Evolutionary conservation across 2,888 invertebrate genomes (phyloP).

Genomic region (Drosophila villosipedis): DNA sequence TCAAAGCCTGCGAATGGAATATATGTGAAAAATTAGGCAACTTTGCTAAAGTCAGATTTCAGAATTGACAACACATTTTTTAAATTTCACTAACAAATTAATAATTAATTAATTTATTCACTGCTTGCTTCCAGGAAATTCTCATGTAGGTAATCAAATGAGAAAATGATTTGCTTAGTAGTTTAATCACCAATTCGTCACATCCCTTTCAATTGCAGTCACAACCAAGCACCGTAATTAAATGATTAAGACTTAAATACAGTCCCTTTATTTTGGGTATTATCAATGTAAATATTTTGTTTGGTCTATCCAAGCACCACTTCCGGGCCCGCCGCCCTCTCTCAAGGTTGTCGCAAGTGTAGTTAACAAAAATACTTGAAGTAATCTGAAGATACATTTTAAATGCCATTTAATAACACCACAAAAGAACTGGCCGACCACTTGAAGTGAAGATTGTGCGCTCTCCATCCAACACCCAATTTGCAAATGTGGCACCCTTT

Average conservation of each 20-base stretch:
- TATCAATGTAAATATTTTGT: constrained; percentile 17
- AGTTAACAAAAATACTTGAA: constrained; percentile 50
- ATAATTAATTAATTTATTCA: background rate
- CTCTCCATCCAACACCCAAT: constrained; percentile 6
- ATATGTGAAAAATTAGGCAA: background rate
- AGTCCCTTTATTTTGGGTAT: constrained; percentile 6
- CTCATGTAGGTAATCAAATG: background rate
- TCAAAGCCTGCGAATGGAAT: constrained; percentile 87
- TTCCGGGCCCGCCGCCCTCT: background rate
- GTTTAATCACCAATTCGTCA: background rate
- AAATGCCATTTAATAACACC: constrained; percentile 75
- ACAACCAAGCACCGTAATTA: constrained; percentile 20
- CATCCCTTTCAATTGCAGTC: constrained; percentile 1
- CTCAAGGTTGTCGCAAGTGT: constrained; percentile 6
- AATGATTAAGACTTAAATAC: constrained; percentile 23
- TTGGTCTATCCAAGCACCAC: background rate
- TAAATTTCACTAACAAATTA: background rate
- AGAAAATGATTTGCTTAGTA: background rate
- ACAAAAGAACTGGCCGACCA: constrained; percentile 68
- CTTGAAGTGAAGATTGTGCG: constrained; percentile 28
- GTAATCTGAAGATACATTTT: constrained; percentile 72
- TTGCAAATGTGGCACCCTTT: constrained; percentile 51
- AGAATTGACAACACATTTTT: background rate
- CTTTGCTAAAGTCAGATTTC: background rate
- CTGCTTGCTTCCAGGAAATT: background rate